Base-by-base conservation (phyloP, 2,113 vertebrate species). In the Corvus hawaiiensis region DNA sequence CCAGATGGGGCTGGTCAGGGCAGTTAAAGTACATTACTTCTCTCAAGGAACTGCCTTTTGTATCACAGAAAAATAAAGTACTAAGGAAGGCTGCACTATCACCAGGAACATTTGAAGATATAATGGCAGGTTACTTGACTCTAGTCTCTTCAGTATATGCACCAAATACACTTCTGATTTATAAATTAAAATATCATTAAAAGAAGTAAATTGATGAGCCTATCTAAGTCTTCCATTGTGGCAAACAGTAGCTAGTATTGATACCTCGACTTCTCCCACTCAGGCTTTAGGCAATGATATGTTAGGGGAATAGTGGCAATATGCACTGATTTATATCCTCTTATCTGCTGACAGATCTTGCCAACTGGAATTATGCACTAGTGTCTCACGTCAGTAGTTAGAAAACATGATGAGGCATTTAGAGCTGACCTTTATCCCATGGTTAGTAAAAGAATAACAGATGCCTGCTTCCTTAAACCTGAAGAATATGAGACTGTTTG, bases 391-490 rank as follows among this genome's bases (percentile, higher is more conserved):
- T 87, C 73, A 75, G 35, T 28, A 54, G 10, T 2, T 64, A 61
- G 78, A 91, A 94, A 89, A 87, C 41, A 71, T 37, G 78, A 89
- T 67, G 52, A 89, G 41, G 35, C 54, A 81, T 85, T 93, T 93
- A 79, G 35, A 93, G 54, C n/a, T 93, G 90, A 62, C 86, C 58
- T 91, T 82, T 89, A 96, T 39, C 49, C 62, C 15, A 8, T 6
- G 8, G 44, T 68, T 75, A 82, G 71, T 78, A 74, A 91, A 91
- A 96, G 43, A 93, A 59, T 84, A 95, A 97, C 64, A 87, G 77
- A 75, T 5, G 3, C 7, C 28, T 75, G 61, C 27, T 87, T 88
- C 74, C 30, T 48, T 82, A 68, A 91, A 85, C 21, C 33, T 84
- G 66, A 76, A 86, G 54, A 73, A 55, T 35, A 81, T 21, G 35